Evolutionary conservation across 2,113 vertebrate genomes (phyloP).

Genomic region (Lampris megalopsis): DNA sequence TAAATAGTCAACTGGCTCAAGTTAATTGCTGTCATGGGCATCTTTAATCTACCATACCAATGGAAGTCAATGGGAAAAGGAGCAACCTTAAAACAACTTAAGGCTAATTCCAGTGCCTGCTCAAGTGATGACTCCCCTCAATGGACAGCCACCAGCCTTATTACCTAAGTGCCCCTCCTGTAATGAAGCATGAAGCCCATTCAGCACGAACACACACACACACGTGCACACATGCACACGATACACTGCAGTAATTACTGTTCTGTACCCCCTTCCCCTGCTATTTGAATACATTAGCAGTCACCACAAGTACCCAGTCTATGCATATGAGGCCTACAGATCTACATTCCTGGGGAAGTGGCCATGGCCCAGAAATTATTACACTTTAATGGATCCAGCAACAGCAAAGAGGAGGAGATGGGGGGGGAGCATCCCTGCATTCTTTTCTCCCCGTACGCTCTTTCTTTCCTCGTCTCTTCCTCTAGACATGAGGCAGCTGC

Average conservation of each 20-base stretch:
- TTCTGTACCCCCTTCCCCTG: slow-evolving; percentile 49
- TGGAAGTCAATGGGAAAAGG: slow-evolving; percentile 43
- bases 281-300: slow-evolving; percentile 70
- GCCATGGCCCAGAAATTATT: slow-evolving; percentile 47
- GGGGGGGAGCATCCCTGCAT: slow-evolving; percentile 17
- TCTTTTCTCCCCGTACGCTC: background rate
- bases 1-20: slow-evolving; percentile 35
- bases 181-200: slow-evolving; percentile 69
- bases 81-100: slow-evolving; percentile 41
- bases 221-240: slow-evolving; percentile 1
- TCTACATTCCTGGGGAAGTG: slow-evolving; percentile 50
- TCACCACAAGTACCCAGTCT: slow-evolving; percentile 58
- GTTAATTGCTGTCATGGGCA: slow-evolving; percentile 38
- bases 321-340: slow-evolving; percentile 60
- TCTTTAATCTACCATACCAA: slow-evolving; percentile 45
- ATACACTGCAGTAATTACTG: slow-evolving; percentile 60
- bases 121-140: slow-evolving; percentile 58
- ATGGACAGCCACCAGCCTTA: slow-evolving; percentile 56
- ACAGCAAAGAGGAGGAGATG: slow-evolving; percentile 47
- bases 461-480: slow-evolving; percentile 7
- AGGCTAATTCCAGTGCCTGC: slow-evolving; percentile 53
- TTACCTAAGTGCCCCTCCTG: slow-evolving; percentile 54
- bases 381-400: slow-evolving; percentile 59
- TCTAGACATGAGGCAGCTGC: slow-evolving; percentile 34
- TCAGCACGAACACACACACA: slow-evolving; percentile 27